phyloP scores from a whole-genome alignment of 2,797 vertebrate species.

The Urophycis tenuis region DNA sequence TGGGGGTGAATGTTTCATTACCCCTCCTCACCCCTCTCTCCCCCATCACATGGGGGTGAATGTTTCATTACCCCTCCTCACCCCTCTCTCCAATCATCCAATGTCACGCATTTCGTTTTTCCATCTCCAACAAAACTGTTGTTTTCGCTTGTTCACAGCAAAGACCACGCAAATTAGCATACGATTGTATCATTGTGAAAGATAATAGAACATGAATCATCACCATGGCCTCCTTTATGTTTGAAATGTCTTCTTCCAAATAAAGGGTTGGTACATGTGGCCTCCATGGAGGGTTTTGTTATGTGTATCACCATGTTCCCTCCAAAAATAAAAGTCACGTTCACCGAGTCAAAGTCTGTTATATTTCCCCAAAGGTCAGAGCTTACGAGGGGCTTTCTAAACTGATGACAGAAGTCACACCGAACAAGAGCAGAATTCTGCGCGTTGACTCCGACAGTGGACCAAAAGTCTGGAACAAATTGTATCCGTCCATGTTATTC shows the following conservation, averaged over 20 bases:
- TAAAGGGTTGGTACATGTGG: too few species aligned
- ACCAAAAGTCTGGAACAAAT: constrained; percentile 44
- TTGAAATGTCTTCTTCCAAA: too few species aligned
- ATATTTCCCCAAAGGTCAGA: constrained; percentile 33
- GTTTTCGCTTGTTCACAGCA: constrained; percentile 40
- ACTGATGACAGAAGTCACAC: constrained; percentile 51
- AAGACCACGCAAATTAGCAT: constrained; percentile 10
- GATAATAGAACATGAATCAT: not conserved
- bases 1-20: too few species aligned
- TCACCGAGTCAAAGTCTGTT: constrained; percentile 23
- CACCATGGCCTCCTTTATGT: too few species aligned
- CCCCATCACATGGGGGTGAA: too few species aligned
- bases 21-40: too few species aligned
- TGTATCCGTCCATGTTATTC: constrained; percentile 31
- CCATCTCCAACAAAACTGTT: constrained; percentile 36
- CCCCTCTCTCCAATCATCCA: constrained; percentile 30
- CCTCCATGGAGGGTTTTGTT: too few species aligned
- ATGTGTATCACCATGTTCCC: too few species aligned
- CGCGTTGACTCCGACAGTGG: constrained; percentile 39
- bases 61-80: constrained; percentile 30
- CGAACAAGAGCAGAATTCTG: constrained; percentile 29
- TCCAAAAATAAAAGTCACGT: too few species aligned
- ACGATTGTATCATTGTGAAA: not conserved
- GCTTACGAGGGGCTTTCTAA: constrained; percentile 39
- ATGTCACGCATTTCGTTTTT: too few species aligned